Conservation (phyloP, 2,888 invertebrate species). For the Latrodectus hesperus region DNA sequence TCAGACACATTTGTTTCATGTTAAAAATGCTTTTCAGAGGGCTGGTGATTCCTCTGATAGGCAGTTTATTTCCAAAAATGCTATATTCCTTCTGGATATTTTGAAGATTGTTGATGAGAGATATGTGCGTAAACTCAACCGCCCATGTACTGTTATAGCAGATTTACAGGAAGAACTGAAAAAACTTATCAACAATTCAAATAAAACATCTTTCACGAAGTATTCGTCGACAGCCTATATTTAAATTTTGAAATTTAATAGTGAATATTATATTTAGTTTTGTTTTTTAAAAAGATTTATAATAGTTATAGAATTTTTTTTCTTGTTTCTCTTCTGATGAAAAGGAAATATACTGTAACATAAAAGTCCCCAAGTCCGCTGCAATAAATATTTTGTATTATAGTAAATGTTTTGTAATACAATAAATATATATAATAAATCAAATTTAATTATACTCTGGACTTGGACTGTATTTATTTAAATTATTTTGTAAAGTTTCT, state of each 20-base stretch:
- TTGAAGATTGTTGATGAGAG: constrained; percentile 81
- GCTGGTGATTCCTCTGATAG: constrained; percentile 71
- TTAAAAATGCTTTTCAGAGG: constrained; percentile 76
- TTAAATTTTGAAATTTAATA: constrained; percentile 2
- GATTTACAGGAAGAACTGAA: constrained; percentile 70
- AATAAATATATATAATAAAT: too few species aligned
- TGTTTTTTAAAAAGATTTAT: neutral
- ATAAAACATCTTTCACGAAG: constrained; percentile 61
- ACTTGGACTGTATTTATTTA: too few species aligned
- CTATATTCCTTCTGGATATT: constrained; percentile 82
- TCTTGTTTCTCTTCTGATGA: neutral
- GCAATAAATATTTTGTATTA: too few species aligned
- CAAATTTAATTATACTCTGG: too few species aligned
- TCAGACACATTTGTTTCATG: constrained; percentile 83
- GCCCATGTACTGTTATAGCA: constrained; percentile 71
- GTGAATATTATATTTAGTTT: neutral
- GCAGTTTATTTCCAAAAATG: constrained; percentile 81
- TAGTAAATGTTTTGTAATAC: too few species aligned
- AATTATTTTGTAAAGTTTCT: too few species aligned
- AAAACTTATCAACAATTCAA: constrained; percentile 53
- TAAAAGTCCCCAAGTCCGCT: too few species aligned
- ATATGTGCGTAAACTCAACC: constrained; percentile 77
- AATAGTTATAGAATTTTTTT: neutral
- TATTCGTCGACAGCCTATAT: constrained; percentile 68
- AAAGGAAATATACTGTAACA: neutral